phyloP scores from a whole-genome alignment of 2,888 invertebrate species.

The Sclerodermus sp. region DNA sequence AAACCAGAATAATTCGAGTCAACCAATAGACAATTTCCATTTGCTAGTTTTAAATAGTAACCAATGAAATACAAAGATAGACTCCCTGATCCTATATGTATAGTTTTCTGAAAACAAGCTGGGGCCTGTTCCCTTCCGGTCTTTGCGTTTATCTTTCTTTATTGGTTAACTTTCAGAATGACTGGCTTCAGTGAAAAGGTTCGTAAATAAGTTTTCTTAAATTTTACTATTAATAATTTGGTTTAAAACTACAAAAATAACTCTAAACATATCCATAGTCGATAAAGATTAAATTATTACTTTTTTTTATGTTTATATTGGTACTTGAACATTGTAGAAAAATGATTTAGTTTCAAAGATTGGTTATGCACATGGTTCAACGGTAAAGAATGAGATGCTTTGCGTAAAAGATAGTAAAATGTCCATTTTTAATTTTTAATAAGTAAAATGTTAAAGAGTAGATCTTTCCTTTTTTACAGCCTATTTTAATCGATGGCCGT shows the following conservation, averaged over 20 bases:
- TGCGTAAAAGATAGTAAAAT: background rate
- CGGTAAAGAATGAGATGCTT: slow-evolving; percentile 1
- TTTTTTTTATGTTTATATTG: no score
- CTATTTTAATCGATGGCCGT: slow-evolving; percentile 97
- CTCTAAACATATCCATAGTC: background rate
- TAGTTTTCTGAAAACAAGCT: no score
- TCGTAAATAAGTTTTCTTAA: slow-evolving; percentile 29
- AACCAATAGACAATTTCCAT: no score
- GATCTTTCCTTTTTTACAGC: slow-evolving; percentile 61
- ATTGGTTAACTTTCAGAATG: slow-evolving; percentile 48
- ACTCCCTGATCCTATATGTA: no score
- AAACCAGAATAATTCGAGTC: no score
- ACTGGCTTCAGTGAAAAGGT: slow-evolving; percentile 55
- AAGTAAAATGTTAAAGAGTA: background rate
- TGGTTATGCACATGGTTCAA: background rate
- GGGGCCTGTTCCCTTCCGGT: no score
- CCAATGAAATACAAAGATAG: no score
- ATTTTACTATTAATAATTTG: background rate
- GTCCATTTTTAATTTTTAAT: background rate
- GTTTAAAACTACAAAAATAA: background rate
- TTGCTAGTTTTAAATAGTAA: no score
- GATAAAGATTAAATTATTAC: background rate
- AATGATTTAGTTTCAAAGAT: background rate
- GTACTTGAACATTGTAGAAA: no score
- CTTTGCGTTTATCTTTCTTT: no score